These are phyloP conservation scores for Ataeniobius toweri DNA, from an alignment of 2,797 vertebrate genomes.

Conservation along the genomic window DNA sequence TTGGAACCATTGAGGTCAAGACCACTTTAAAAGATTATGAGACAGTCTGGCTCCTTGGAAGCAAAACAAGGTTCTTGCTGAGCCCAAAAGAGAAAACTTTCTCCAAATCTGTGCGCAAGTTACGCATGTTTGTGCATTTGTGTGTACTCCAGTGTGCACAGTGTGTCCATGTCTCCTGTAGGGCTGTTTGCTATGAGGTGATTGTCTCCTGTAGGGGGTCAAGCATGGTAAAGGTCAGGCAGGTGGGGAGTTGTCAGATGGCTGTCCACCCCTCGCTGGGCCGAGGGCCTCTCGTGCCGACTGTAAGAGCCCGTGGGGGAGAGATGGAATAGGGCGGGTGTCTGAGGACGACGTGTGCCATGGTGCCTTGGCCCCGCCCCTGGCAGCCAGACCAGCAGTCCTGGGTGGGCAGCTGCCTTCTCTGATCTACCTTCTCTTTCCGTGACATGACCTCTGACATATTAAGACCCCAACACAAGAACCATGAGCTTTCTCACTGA, in stretches of 20 bases:
- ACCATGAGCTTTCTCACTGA: conserved; percentile 34
- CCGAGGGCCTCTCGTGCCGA: conserved; percentile 63
- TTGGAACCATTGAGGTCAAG: not conserved
- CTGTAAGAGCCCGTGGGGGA: conserved; percentile 65
- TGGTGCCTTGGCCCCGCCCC: conserved; percentile 72
- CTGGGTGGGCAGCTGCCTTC: conserved; percentile 61
- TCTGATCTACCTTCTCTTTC: conserved; percentile 48
- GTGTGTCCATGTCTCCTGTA: conserved; percentile 64
- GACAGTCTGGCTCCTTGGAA: not conserved
- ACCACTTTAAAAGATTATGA: not conserved
- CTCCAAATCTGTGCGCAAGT: conserved; percentile 31
- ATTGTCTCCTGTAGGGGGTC: conserved; percentile 78
- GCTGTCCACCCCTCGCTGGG: conserved; percentile 71
- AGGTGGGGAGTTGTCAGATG: conserved; percentile 82
- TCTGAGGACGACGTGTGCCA: conserved; percentile 74
- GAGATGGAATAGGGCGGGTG: conserved; percentile 40
- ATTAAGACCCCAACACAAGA: conserved; percentile 35
- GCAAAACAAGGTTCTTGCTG: not conserved
- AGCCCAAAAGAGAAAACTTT: conserved; percentile 3
- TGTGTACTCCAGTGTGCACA: conserved; percentile 29
- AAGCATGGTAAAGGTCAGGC: conserved; percentile 83
- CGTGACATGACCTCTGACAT: conserved; percentile 59
- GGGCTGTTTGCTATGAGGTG: conserved; percentile 73
- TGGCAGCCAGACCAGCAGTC: conserved; percentile 60
- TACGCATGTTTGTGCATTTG: conserved; percentile 26